Base-by-base conservation (phyloP, 1,140 invertebrate species). In the Euura saliciscinereae region DNA sequence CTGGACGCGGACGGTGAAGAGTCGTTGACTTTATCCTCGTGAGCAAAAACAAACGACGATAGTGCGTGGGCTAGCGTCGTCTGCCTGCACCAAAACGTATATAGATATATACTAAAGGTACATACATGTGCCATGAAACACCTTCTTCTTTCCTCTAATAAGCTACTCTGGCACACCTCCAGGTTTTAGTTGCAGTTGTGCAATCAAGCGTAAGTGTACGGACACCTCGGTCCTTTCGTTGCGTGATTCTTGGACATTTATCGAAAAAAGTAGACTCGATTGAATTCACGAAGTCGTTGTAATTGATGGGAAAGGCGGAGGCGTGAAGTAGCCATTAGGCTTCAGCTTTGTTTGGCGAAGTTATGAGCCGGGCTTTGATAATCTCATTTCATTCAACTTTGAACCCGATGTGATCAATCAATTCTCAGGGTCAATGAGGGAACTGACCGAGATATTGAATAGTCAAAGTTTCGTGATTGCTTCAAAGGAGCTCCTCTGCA, bases 11-110 rank as follows among this genome's bases (percentile, higher is more conserved):
- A 28, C 28, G 28, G 10, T 59, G 13, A 59, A 59, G 51, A 59
- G 51, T 59, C 51, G 51, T 59, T 59, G 51, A 59, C 51, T 59
- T 59, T 59, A 59, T 59, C 51, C 51, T 59, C 51, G 8, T 59
- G 10, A 59, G 51, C 13, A 6, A 59, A 59, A 59, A 59, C 51
- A 59, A 59, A 59, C 51, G 51, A 59, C 6, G 51, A n/a, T 59
- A 8, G 51, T 6, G 51, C 10, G 51, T 59, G 51, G 51, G 51
- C 51, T 59, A 11, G 51, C 51, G 51, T 59, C 51, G 51, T 59
- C 51, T 59, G 51, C 51, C 6, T n/a, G 51, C 51, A 6, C 13
- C 51, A n/a, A 59, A 59, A 3, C 8, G 3, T 8, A 59, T n/a
- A n/a, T 59, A n/a, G 51, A n/a, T 59, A 59, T n/a, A n/a, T 59